Evolutionary conservation across 2,113 vertebrate genomes (phyloP), one percentile per base, ranked within the genome.

Genomic region (Neolamprologus hecqui): DNA sequence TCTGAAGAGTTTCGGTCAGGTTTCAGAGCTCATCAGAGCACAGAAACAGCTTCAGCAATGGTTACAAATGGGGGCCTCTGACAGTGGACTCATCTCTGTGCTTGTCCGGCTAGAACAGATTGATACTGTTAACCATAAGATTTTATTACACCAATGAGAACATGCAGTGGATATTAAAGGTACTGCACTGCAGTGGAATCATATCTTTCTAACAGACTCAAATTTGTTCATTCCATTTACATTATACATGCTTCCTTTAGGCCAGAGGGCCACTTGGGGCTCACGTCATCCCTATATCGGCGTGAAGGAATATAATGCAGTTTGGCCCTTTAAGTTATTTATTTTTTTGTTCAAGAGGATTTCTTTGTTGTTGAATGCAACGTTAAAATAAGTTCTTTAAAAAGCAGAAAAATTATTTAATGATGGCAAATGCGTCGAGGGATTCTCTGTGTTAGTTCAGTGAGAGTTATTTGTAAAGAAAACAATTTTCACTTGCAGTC

Each of bases 391-490:
- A 33, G 28, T 60, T 60, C 15, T 60, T 33, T 60, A 33, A 33
- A 33, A 33, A 60, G 57, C 28, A 60, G 0, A 60, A 0, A 19
- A 33, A 33, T 19, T 6, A 60, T 60, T 60, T 33, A 33, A 60
- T 33, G 28, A 60, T 6, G 28, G 15, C 28, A 60, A 60, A 60
- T 0, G 5, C 2, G 1, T 60, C 2, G 9, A 19, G 57, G 0
- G 57, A 60, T 60, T 60, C 15, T 19, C 28, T 33, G 57, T 6
- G 57, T 60, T 60, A 33, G 28, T 11, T 33, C 28, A 60, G 57
- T 33, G 57, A 33, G 57, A 60, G 1, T 10, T 33, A 33, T 4
- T 60, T 19, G 28, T 2, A 33, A 60, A 60, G 58, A 10, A 60
- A 60, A 60, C 28, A 19, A 60, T 60, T 60, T 60, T 60, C 9